A percentile compares a stretch with the other conserved stretches of the same genome.
Evolutionary conservation across 2,888 invertebrate genomes (phyloP).

Genomic region (Acleris sparsana): DNA sequence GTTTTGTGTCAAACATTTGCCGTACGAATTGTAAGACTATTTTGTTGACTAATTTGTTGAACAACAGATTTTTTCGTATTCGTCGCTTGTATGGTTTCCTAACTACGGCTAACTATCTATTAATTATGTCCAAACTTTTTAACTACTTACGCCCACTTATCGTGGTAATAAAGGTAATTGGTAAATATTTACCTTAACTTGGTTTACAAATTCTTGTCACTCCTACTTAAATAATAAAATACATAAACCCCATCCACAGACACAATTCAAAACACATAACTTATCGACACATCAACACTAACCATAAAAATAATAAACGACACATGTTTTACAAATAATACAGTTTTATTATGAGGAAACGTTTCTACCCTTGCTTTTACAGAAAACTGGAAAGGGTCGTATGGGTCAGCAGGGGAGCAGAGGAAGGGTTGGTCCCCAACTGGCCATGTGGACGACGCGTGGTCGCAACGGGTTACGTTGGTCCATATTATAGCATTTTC

Average conservation of each 20-base stretch:
- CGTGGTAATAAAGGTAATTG: neutral
- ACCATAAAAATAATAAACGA: conserved; percentile 60
- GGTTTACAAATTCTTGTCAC: neutral
- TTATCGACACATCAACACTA: conserved; percentile 58
- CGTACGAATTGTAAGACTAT: no score
- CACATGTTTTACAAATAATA: conserved; percentile 67
- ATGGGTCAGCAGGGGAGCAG: conserved; percentile 66
- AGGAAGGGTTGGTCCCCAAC: conserved; percentile 75
- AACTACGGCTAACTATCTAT: no score
- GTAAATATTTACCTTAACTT: neutral
- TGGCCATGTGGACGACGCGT: conserved; percentile 54
- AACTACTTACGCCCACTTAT: no score
- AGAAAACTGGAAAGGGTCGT: conserved; percentile 69
- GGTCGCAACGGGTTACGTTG: conserved; percentile 38
- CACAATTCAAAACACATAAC: conserved; percentile 56
- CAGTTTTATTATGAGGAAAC: conserved; percentile 66
- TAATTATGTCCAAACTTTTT: no score
- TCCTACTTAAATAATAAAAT: conserved; percentile 13
- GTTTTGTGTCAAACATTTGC: no score
- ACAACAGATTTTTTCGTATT: no score
- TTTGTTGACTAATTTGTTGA: no score
- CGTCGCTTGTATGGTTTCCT: no score
- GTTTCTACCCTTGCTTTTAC: conserved; percentile 70
- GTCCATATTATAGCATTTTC: neutral
- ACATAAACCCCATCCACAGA: conserved; percentile 40